Base-by-base conservation (phyloP, 2,888 invertebrate species). In the Mimumesa dahlbomi region DNA sequence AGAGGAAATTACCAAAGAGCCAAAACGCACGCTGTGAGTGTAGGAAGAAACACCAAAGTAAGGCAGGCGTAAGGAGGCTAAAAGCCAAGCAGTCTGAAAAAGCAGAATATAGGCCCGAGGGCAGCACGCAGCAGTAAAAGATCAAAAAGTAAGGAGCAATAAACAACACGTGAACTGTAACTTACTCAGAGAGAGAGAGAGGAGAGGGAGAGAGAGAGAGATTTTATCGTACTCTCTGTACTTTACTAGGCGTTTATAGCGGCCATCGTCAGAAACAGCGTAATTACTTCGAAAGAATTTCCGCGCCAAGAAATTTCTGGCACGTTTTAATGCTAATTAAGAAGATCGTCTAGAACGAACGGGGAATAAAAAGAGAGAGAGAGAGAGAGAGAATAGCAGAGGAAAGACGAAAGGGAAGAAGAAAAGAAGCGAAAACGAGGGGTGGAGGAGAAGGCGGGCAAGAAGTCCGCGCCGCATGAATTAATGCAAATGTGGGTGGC, bases 281-380 rank as follows among this genome's bases (percentile, higher is more conserved):
- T 54, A 46, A 68, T 68, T 61, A 43, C 54, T 31, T 19, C 53
- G 14, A 3, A 25, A 29, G 54, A 50, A 59, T 70, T 69, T 61
- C 45, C 50, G 34, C 34, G 13, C 14, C 45, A 31, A 68, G 61
- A 53, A 40, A 54, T 70, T 70, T 70, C 68, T 68, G 61, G 53
- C 68, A 54, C 61, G 61, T 70, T 70, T 68, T 34, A 46, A 68
- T 50, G 61, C 50, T 68, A 70, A 70, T 70, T 67, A 70, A 68
- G 68, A 61, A 25, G 68, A 61, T 40, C 48, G 54, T 9, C 6
- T 9, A 13, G 42, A 18, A 16, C 1, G 40, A 36, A 14, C 34
- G 9, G 29, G 25, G n/a, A 53, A 56, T 63, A 45, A 34, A 34
- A 16, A 34, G 13, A 56, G 14, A 34, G 22, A 21, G 36, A 38